These are phyloP conservation scores for Venusia cambrica DNA, from an alignment of 2,888 invertebrate species.

Conservation along the genomic window DNA sequence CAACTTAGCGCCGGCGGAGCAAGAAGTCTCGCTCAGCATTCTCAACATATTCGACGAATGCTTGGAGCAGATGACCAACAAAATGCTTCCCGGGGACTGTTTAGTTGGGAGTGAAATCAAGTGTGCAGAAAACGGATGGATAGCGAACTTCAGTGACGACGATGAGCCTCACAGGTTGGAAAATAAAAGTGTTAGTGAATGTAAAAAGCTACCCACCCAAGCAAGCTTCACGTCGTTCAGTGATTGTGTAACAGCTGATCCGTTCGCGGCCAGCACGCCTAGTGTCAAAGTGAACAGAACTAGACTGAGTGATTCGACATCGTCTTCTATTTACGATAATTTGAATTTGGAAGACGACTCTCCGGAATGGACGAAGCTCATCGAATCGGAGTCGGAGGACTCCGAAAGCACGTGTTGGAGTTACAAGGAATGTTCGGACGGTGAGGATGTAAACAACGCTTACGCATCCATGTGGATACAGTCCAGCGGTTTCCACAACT, in stretches of 20 bases:
- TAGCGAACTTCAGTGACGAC: constrained; percentile 18
- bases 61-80: constrained; percentile 57
- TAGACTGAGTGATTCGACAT: constrained; percentile 44
- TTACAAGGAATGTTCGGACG: constrained; percentile 65
- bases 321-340: constrained; percentile 46
- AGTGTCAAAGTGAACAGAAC: constrained; percentile 34
- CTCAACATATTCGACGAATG: constrained; percentile 75
- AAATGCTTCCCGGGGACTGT: constrained; percentile 18
- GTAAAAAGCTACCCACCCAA: constrained; percentile 1
- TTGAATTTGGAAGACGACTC: constrained; percentile 40
- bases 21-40: constrained; percentile 65
- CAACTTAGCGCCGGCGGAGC: constrained; percentile 50
- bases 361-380: constrained; percentile 32
- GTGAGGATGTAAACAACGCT: constrained; percentile 48
- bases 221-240: no score
- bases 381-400: constrained; percentile 56
- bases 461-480: constrained; percentile 72
- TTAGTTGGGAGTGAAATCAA: background rate
- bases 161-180: constrained; percentile 14
- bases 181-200: constrained; percentile 24
- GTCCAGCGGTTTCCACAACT: constrained; percentile 71
- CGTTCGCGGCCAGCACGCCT: constrained; percentile 62
- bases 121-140: constrained; percentile 29
- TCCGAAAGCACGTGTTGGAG: constrained; percentile 75
- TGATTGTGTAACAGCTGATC: constrained; percentile 58